phyloP scores from a whole-genome alignment of 2,888 invertebrate genomes.

The Leptinotarsa juncta region DNA sequence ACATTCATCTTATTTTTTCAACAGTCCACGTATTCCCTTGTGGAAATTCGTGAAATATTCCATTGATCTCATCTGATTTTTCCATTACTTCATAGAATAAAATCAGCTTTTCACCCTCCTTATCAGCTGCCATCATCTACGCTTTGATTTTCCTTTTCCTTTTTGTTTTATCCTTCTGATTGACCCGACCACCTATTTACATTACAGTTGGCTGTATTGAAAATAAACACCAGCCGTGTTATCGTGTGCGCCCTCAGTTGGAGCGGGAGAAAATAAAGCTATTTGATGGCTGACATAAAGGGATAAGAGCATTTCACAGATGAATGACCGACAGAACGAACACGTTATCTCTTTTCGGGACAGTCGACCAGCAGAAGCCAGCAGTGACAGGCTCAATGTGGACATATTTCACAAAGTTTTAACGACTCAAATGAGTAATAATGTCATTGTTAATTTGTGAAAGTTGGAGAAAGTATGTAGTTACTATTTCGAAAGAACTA shows the following conservation, averaged over 20 bases:
- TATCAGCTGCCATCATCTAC: conserved; percentile 11
- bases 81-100: not conserved
- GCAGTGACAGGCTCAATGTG: not conserved
- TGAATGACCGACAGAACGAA: conserved; percentile 24
- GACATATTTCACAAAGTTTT: no score
- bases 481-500: no score
- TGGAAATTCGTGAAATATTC: not conserved
- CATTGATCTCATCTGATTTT: not conserved
- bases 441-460: no score
- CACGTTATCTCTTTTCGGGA: conserved; percentile 32
- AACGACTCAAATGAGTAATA: no score
- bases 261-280: conserved; percentile 27
- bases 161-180: conserved; percentile 26
- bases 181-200: conserved; percentile 22
- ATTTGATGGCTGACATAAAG: conserved; percentile 38
- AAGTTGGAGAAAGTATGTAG: no score
- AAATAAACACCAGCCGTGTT: conserved; percentile 25
- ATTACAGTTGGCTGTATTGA: conserved; percentile 21
- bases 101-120: conserved; percentile 18
- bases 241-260: not conserved
- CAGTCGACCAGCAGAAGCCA: conserved; percentile 10
- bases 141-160: conserved; percentile 31
- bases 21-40: not conserved
- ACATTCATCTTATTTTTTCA: no score
- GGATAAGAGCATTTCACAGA: conserved; percentile 37